phyloP scores from a whole-genome alignment of 1,140 invertebrate species.

The Drosophila nikananu region DNA sequence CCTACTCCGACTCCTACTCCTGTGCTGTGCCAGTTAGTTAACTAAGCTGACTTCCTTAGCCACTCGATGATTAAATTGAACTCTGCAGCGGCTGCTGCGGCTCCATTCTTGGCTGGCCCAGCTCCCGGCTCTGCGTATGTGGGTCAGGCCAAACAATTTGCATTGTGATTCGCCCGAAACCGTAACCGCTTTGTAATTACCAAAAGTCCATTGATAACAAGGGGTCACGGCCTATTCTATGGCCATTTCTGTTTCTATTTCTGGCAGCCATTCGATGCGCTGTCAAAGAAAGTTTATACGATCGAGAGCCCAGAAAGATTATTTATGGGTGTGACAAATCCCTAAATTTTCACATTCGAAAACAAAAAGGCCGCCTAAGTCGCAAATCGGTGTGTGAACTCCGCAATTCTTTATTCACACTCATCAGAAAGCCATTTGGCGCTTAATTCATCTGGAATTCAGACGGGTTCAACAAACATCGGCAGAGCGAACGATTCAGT shows the following conservation, averaged over 20 bases:
- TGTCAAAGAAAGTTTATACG: constrained; percentile 23
- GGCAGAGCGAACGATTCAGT: constrained; percentile 15
- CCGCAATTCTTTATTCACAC: constrained; percentile 42
- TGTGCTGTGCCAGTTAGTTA: constrained; percentile 61
- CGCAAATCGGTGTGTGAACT: constrained; percentile 29
- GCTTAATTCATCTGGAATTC: constrained; percentile 13
- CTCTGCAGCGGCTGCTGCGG: constrained; percentile 31
- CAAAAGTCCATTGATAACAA: constrained; percentile 32
- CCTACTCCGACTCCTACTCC: background rate
- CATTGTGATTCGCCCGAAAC: constrained; percentile 45
- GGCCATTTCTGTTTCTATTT: constrained; percentile 16
- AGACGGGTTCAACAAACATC: constrained; percentile 49
- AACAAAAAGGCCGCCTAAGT: constrained; percentile 27
- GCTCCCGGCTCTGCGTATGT: constrained; percentile 31
- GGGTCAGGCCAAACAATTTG: constrained; percentile 50
- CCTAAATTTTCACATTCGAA: constrained; percentile 7
- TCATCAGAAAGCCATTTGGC: constrained; percentile 55
- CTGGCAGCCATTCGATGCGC: background rate
- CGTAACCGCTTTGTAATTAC: constrained; percentile 42
- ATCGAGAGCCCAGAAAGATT: background rate
- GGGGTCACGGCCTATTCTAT: constrained; percentile 18
- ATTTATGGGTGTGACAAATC: constrained; percentile 36
- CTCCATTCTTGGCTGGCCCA: constrained; percentile 37
- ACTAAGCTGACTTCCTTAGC: constrained; percentile 46
- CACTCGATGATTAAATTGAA: constrained; percentile 54